These are phyloP conservation scores for Pteromalus puparum DNA, from an alignment of 1,140 invertebrate species.

Conservation along the genomic window DNA sequence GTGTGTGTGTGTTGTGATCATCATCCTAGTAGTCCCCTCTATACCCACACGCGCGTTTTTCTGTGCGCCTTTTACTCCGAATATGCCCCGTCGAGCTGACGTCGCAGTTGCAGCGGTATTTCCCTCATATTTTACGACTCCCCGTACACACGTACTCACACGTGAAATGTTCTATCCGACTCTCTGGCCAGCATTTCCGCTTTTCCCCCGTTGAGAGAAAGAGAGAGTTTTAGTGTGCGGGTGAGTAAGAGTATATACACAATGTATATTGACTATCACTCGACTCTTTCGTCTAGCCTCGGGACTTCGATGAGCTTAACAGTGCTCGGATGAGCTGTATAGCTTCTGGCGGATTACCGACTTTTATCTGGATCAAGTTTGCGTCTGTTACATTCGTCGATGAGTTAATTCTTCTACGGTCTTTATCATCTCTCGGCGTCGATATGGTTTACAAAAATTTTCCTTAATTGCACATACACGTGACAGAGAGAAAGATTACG, in stretches of 20 bases:
- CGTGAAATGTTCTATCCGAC: background rate
- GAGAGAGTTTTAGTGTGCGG: background rate
- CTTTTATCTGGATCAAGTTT: background rate
- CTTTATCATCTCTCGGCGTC: too few relatives aligned
- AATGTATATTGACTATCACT: constrained; percentile 7
- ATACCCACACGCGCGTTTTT: background rate
- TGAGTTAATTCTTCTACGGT: too few relatives aligned
- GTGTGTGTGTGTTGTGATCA: background rate
- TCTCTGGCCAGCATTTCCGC: background rate
- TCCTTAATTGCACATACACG: too few relatives aligned
- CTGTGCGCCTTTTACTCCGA: background rate
- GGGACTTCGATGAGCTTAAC: background rate
- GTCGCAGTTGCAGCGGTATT: background rate
- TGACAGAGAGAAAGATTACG: too few relatives aligned
- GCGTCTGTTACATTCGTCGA: too few relatives aligned
- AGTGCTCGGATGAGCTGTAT: background rate
- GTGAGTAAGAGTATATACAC: background rate
- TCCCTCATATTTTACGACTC: constrained; percentile 30
- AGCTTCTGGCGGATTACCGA: background rate
- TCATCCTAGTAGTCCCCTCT: background rate
- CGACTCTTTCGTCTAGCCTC: background rate
- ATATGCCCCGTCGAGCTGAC: background rate
- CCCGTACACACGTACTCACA: background rate
- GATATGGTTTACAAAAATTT: too few relatives aligned
- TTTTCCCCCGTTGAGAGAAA: background rate